A percentile compares a stretch with the other conserved stretches of the same genome.
phyloP scores from a whole-genome alignment of 2,797 vertebrate genomes.

The Oreochromis mossambicus region DNA sequence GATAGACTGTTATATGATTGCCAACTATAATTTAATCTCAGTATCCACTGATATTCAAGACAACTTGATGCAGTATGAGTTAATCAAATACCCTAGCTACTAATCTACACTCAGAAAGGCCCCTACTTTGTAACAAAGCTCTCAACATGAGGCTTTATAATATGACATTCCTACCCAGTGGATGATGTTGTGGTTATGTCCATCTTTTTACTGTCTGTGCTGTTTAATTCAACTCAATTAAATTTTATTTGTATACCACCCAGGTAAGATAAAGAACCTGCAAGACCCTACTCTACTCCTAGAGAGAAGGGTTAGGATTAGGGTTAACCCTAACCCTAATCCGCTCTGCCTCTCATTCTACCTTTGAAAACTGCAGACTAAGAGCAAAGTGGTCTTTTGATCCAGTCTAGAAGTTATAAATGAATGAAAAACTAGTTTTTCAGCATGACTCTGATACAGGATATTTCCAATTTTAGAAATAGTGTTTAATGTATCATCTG shows the following conservation, averaged over 20 bases:
- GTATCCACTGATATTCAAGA: neutral
- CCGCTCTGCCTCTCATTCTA: neutral
- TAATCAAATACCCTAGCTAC: neutral
- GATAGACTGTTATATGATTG: neutral
- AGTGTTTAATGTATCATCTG: neutral
- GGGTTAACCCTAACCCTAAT: too few relatives aligned
- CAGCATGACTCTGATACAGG: neutral
- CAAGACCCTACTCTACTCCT: neutral
- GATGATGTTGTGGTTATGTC: neutral
- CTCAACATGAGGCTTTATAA: neutral
- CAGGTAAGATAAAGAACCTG: neutral
- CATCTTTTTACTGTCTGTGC: neutral
- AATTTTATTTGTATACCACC: neutral
- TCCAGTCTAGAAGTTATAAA: neutral
- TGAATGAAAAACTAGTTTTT: neutral
- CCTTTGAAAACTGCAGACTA: neutral
- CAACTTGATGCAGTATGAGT: neutral
- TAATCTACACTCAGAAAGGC: neutral
- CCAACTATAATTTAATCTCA: neutral
- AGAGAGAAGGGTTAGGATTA: neutral
- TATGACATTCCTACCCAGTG: neutral
- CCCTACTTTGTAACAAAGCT: neutral
- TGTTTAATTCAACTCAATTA: neutral
- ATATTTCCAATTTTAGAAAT: neutral
- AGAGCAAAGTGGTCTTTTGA: neutral